These are phyloP conservation scores for Scyliorhinus canicula DNA, from an alignment of 2,797 vertebrate genomes.

Conservation along the genomic window DNA sequence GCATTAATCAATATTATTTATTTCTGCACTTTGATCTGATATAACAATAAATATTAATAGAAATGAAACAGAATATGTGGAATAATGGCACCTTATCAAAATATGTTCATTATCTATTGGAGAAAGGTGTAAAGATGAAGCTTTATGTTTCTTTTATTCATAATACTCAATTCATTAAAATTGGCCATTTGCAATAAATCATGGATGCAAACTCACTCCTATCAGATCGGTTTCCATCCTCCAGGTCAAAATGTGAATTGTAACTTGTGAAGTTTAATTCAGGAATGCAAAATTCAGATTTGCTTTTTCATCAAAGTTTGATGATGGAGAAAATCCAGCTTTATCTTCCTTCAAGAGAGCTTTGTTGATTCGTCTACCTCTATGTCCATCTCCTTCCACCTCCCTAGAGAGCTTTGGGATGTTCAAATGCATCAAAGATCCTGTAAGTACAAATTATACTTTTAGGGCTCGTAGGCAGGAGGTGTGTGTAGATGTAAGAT, in stretches of 20 bases:
- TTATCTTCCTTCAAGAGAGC: not conserved
- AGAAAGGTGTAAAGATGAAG: not conserved
- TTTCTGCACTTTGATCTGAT: not conserved
- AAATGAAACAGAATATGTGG: not conserved
- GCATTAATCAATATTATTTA: not conserved
- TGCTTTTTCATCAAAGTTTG: not conserved
- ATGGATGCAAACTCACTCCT: not conserved
- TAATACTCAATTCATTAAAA: not conserved
- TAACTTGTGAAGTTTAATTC: not conserved
- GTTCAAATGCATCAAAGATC: not conserved
- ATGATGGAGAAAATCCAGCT: not conserved
- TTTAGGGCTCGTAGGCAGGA: not conserved
- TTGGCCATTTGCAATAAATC: not conserved
- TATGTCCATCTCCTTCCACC: not conserved
- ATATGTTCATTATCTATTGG: not conserved
- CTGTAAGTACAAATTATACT: not conserved
- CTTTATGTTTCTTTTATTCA: not conserved
- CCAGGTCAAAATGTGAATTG: not conserved
- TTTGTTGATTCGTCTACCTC: not conserved
- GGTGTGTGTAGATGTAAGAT: not conserved
- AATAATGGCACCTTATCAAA: not conserved
- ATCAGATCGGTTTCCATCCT: not conserved
- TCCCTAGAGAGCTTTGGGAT: not conserved
- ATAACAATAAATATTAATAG: not conserved
- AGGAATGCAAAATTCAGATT: not conserved